phyloP scores from a whole-genome alignment of 2,888 invertebrate species.

The Pycnomerus fuliginosus region DNA sequence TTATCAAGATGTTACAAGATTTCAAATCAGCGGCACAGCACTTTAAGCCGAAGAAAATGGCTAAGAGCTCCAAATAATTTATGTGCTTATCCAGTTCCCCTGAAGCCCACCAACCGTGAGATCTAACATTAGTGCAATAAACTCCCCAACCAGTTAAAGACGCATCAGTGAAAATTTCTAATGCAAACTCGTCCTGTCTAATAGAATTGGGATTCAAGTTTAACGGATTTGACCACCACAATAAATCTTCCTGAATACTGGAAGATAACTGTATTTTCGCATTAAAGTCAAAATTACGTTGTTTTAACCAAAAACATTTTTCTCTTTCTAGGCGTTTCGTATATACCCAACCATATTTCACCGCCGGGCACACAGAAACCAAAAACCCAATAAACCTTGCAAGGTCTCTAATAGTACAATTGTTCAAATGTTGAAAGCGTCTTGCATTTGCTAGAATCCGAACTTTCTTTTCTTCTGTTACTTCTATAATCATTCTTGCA shows the following conservation, averaged over 20 bases:
- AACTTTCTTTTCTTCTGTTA: too few species aligned
- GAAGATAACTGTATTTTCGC: not conserved
- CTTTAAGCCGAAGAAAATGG: constrained; percentile 6
- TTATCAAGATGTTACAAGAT: constrained; percentile 25
- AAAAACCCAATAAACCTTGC: constrained; percentile 22
- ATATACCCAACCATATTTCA: too few species aligned
- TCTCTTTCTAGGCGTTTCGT: constrained; percentile 23
- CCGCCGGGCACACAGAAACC: too few species aligned
- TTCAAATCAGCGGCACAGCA: constrained; percentile 2
- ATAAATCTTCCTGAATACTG: not conserved
- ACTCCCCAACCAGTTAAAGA: constrained; percentile 7
- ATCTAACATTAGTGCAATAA: not conserved
- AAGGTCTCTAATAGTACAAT: constrained; percentile 17
- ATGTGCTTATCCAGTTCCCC: constrained; percentile 1
- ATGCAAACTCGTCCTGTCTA: not conserved
- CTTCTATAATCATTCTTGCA: too few species aligned
- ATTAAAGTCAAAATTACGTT: constrained; percentile 10
- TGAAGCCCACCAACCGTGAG: constrained; percentile 1
- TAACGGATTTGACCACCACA: constrained; percentile 9
- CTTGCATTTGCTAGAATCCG: too few species aligned
- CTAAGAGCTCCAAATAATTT: constrained; percentile 7
- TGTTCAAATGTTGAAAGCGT: too few species aligned
- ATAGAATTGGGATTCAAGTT: not conserved
- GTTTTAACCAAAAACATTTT: constrained; percentile 13
- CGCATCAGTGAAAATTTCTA: constrained; percentile 7